phyloP scores from a whole-genome alignment of 2,888 invertebrate genomes.

The Linnaemya vulpina region DNA sequence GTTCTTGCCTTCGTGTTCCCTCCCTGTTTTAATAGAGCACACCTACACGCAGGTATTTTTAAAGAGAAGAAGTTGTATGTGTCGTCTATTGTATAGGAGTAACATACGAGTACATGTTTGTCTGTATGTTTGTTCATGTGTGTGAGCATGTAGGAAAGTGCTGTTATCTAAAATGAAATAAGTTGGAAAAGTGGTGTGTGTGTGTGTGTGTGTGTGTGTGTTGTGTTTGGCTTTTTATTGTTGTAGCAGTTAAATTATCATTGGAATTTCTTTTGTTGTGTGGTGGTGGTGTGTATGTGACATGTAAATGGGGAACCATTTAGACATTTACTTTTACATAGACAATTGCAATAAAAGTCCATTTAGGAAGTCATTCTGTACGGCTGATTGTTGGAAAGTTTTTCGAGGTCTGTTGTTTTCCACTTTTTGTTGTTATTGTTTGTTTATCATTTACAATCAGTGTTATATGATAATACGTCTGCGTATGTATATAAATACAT shows the following conservation, averaged over 20 bases:
- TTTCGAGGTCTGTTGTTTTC: slow-evolving; percentile 34
- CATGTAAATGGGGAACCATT: background rate
- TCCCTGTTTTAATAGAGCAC: background rate
- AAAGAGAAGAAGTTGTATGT: slow-evolving; percentile 13
- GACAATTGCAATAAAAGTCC: slow-evolving; percentile 27
- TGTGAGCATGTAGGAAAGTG: background rate
- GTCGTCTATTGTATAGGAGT: background rate
- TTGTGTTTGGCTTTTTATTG: slow-evolving; percentile 13
- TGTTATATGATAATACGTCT: no score
- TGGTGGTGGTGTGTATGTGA: background rate
- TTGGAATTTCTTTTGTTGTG: background rate
- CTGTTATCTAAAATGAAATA: slow-evolving; percentile 21
- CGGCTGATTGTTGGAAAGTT: slow-evolving; percentile 17
- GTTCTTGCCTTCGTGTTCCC: slow-evolving; percentile 9
- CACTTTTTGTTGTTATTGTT: slow-evolving; percentile 29
- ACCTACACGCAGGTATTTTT: slow-evolving; percentile 4
- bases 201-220: background rate
- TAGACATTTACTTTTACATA: background rate
- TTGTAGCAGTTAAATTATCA: slow-evolving; percentile 21
- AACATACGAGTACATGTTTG: background rate
- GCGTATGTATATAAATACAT: no score
- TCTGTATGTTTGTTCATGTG: background rate
- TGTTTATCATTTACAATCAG: slow-evolving; percentile 31
- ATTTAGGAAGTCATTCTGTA: slow-evolving; percentile 48
- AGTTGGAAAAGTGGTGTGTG: slow-evolving; percentile 4